Evolutionary conservation across 2,113 vertebrate species (phyloP).

Genomic region (Mastomys coucha): DNA sequence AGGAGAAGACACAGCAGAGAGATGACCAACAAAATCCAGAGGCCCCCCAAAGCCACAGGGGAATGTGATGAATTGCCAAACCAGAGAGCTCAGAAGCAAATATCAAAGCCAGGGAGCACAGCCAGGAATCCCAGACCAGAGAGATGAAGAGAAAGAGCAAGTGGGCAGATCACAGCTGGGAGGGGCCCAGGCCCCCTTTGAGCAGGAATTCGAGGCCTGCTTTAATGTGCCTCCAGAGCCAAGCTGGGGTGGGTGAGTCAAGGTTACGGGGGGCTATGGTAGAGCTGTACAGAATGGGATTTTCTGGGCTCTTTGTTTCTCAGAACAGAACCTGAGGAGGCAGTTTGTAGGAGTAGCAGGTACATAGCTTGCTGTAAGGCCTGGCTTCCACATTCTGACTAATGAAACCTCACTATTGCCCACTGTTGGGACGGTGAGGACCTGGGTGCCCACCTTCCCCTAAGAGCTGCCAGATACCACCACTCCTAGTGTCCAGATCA

Average conservation of each 20-base stretch:
- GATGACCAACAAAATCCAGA: not conserved
- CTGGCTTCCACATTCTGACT: not conserved
- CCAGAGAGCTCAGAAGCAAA: constrained; percentile 1
- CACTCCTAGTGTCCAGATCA: not conserved
- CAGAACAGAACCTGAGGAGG: not conserved
- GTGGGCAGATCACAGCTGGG: constrained; percentile 12
- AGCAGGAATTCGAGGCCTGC: constrained; percentile 54
- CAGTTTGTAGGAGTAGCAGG: not conserved
- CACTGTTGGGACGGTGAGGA: not conserved
- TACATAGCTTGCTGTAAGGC: not conserved
- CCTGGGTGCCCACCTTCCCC: not conserved
- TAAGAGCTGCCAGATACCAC: not conserved
- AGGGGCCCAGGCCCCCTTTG: not conserved
- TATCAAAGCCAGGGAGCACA: constrained; percentile 75
- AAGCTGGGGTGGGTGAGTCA: not conserved
- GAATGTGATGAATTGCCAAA: constrained; percentile 70
- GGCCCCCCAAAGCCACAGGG: not conserved
- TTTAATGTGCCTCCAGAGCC: constrained; percentile 71
- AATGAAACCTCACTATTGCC: not conserved
- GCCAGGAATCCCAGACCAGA: constrained; percentile 70
- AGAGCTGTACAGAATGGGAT: not conserved
- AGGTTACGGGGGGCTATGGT: constrained; percentile 25
- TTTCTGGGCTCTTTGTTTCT: not conserved
- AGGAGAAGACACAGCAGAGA: not conserved
- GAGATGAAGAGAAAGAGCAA: constrained; percentile 62